A percentile compares a stretch with the other conserved stretches of the same genome.
These are phyloP conservation scores for Nanorana parkeri DNA, from an alignment of 2,113 vertebrate species.

Conservation along the genomic window DNA sequence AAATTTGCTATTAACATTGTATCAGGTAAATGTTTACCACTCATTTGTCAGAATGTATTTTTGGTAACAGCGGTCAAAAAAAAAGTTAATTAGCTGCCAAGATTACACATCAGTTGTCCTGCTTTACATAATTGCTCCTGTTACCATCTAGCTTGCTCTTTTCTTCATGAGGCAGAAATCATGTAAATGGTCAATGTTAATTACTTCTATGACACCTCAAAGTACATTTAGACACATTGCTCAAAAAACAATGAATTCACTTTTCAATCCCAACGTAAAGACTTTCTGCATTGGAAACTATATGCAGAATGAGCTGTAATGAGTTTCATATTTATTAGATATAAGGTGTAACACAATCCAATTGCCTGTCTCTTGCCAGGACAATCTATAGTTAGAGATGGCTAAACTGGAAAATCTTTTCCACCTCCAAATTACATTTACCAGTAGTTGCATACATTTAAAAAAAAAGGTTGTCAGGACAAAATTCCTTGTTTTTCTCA, in stretches of 20 bases:
- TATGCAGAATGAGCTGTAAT: no score
- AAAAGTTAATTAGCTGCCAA: slow-evolving; percentile 58
- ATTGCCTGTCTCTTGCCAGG: no score
- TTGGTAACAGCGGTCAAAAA: slow-evolving; percentile 39
- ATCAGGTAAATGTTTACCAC: slow-evolving; percentile 55
- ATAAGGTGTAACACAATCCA: no score
- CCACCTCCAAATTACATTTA: no score
- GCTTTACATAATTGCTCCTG: slow-evolving; percentile 3
- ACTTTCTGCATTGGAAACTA: no score
- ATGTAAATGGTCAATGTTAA: slow-evolving; percentile 41
- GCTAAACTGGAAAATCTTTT: no score
- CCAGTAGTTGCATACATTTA: no score
- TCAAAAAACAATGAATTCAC: background rate
- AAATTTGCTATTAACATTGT: slow-evolving; percentile 61
- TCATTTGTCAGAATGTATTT: slow-evolving; percentile 59
- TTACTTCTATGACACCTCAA: slow-evolving; percentile 1
- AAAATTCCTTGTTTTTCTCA: no score
- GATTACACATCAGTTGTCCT: slow-evolving; percentile 45
- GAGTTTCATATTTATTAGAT: no score
- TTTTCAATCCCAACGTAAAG: no score
- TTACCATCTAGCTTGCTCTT: slow-evolving; percentile 36
- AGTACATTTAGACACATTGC: slow-evolving; percentile 19
- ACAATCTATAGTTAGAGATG: no score
- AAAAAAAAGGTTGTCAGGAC: no score
- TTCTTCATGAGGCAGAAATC: slow-evolving; percentile 52